A percentile compares a stretch with the other conserved stretches of the same genome.
Conservation (phyloP, 2,113 vertebrate species). For the Phylloscopus whistleri region DNA sequence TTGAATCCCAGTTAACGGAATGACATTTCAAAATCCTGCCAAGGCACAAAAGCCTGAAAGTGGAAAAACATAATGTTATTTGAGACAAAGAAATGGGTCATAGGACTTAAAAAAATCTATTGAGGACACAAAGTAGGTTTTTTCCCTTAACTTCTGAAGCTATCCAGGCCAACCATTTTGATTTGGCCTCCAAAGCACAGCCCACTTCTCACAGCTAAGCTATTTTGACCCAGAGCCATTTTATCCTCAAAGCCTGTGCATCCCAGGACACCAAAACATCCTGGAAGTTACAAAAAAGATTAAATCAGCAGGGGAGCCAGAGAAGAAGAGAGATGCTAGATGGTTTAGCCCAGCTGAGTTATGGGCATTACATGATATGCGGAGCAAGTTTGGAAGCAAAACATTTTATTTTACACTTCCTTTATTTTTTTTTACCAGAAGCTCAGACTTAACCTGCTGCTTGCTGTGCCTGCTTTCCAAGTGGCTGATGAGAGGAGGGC, state of each 20-base stretch:
- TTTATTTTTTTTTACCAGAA: not conserved
- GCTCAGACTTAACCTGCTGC: not conserved
- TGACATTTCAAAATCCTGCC: not conserved
- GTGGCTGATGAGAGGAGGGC: not conserved
- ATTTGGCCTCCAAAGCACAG: not conserved
- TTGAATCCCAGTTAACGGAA: not conserved
- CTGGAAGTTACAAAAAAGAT: not conserved
- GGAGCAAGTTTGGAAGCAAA: not conserved
- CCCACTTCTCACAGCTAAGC: not conserved
- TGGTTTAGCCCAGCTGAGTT: not conserved
- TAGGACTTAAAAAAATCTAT: not conserved
- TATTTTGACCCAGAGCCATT: not conserved
- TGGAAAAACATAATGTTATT: not conserved
- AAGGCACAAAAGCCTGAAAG: not conserved
- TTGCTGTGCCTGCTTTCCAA: not conserved
- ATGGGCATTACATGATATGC: not conserved
- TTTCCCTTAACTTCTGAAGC: not conserved
- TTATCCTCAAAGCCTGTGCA: not conserved
- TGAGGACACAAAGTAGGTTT: not conserved
- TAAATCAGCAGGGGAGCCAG: not conserved
- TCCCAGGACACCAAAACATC: not conserved
- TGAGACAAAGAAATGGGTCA: slow-evolving; percentile 33
- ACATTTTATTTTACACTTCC: not conserved
- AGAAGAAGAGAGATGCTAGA: not conserved
- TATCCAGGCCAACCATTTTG: not conserved